phyloP scores from a whole-genome alignment of 2,113 vertebrate species.

The Leptobrachium ailaonicum region DNA sequence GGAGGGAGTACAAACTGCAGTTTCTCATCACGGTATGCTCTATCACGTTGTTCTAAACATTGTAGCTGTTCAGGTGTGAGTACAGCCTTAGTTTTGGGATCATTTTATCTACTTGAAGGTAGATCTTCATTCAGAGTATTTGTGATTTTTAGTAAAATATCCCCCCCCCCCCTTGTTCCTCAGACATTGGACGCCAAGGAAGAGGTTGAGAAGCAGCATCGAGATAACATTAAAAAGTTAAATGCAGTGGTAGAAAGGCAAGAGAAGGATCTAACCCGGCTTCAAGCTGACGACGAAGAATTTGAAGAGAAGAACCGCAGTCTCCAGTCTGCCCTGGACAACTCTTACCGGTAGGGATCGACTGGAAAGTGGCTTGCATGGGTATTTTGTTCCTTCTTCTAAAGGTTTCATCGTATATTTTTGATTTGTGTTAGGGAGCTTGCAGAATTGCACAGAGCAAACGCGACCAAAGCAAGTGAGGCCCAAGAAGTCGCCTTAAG shows the following conservation, averaged over 20 bases:
- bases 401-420: too few species aligned
- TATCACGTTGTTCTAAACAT: too few species aligned
- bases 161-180: not conserved
- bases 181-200: slow-evolving; percentile 95
- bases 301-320: slow-evolving; percentile 89
- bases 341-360: slow-evolving; percentile 81
- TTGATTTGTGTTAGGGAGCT: slow-evolving; percentile 76
- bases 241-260: slow-evolving; percentile 85
- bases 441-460: slow-evolving; percentile 89
- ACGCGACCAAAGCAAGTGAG: slow-evolving; percentile 87
- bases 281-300: slow-evolving; percentile 79
- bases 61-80: too few species aligned
- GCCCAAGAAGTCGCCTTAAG: slow-evolving; percentile 86
- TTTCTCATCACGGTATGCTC: too few species aligned
- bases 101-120: too few species aligned
- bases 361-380: too few species aligned
- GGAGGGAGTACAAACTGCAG: too few species aligned
- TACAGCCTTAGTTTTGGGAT: too few species aligned
- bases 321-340: slow-evolving; percentile 86
- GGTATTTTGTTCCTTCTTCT: too few species aligned
- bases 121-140: too few species aligned
- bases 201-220: slow-evolving; percentile 92
- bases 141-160: too few species aligned
- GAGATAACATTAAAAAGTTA: slow-evolving; percentile 93
- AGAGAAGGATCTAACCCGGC: slow-evolving; percentile 80